These are phyloP conservation scores for Adelosebastes latens DNA, from an alignment of 2,797 vertebrate species.

Conservation along the genomic window DNA sequence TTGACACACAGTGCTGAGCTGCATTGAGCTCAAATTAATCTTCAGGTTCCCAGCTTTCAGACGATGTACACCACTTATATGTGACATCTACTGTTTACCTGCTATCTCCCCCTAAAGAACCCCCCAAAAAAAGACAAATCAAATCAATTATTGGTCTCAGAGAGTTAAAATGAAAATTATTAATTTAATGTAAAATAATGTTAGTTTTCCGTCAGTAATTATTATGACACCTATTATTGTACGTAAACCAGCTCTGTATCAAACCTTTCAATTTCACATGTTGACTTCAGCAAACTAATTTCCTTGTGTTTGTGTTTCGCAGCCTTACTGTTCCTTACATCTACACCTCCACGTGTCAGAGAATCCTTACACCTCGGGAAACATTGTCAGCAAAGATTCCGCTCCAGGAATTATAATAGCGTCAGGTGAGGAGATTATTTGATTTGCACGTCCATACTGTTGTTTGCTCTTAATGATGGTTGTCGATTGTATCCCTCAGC, in stretches of 20 bases:
- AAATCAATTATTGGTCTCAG: too few relatives aligned
- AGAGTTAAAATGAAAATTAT: background rate
- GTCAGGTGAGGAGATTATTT: constrained; percentile 85
- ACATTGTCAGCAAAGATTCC: constrained; percentile 93
- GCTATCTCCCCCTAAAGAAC: too few relatives aligned
- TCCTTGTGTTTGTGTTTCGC: constrained; percentile 27
- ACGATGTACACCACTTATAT: too few relatives aligned
- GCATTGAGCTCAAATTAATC: too few relatives aligned
- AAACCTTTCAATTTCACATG: constrained; percentile 17
- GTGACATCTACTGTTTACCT: too few relatives aligned
- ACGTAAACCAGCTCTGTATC: background rate
- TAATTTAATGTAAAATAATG: background rate
- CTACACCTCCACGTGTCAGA: constrained; percentile 94
- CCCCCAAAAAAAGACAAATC: too few relatives aligned
- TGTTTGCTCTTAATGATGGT: constrained; percentile 39
- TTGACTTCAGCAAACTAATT: constrained; percentile 27
- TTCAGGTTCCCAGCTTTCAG: too few relatives aligned
- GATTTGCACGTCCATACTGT: constrained; percentile 36
- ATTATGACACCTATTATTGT: background rate
- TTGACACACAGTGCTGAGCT: too few relatives aligned
- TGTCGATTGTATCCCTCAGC: constrained; percentile 16
- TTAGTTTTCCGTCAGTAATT: background rate
- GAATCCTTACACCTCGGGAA: constrained; percentile 95
- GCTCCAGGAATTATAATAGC: constrained; percentile 94
- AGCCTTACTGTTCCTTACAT: constrained; percentile 94